phyloP scores from a whole-genome alignment of 2,113 vertebrate genomes.

The Misgurnus anguillicaudatus region DNA sequence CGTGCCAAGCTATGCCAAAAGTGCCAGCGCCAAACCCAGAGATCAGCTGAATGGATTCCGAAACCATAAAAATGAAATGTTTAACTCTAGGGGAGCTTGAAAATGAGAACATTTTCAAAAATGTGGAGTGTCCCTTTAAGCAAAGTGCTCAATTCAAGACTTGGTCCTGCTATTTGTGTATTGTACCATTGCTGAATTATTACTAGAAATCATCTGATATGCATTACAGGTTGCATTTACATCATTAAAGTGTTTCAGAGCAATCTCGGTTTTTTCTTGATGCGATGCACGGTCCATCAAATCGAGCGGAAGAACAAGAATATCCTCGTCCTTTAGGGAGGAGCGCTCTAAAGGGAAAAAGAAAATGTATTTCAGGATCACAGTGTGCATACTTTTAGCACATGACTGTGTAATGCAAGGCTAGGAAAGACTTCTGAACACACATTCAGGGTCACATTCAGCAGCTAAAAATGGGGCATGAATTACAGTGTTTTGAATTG shows the following conservation, averaged over 20 bases:
- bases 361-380: not conserved
- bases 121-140: no score
- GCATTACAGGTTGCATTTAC: constrained; percentile 67
- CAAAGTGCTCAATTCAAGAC: no score
- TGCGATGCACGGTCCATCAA: constrained; percentile 82
- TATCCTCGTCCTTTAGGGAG: constrained; percentile 78
- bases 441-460: not conserved
- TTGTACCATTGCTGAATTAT: not conserved
- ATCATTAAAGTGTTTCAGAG: constrained; percentile 85
- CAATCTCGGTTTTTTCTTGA: constrained; percentile 77
- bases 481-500: no score
- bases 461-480: not conserved
- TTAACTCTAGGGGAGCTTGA: no score
- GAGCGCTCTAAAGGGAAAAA: constrained; percentile 74
- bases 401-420: not conserved
- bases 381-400: not conserved
- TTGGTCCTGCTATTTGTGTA: no score
- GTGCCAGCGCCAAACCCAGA: no score
- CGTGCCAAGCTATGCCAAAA: no score
- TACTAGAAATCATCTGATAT: not conserved
- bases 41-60: no score
- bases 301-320: constrained; percentile 90
- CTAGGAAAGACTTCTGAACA: not conserved
- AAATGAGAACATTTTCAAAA: no score
- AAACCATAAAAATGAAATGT: no score